Base-by-base conservation (phyloP, 1,140 invertebrate species). In the Meloidogyne floridensis region DNA sequence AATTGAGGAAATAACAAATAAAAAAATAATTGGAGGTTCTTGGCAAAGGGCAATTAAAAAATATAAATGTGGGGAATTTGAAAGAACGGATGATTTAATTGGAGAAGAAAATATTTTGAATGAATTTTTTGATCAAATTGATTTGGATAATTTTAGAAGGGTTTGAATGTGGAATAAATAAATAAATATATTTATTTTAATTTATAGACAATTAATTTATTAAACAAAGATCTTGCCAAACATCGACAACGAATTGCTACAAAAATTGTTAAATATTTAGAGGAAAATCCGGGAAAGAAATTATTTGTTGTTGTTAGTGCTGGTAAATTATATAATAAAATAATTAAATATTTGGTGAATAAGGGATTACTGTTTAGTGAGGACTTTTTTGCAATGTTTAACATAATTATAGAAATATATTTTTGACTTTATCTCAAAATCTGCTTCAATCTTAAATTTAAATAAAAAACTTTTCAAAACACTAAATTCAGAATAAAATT, bases 211-310 rank as follows among this genome's bases (percentile, higher is more conserved):
- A 54, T 2, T 56, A 56, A 18, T 69, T 65, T 56, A 32, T 77
- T 42, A 77, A 77, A 32, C 13, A 77, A n/a, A 32, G 51, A 56
- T 77, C 53, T 13, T 56, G 8, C 5, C 18, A 2, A 42, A 77
- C 75, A 77, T 77, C 47, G 47, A 59, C 13, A 77, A 56, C 13
- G 51, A 56, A 65, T 56, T 56, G 69, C 69, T 54, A 47, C 11
- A 6, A 77, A 56, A 77, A 77, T 77, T 8, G 51, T 77, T 54
- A 42, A 54, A 18, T 13, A 65, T 56, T 51, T 77, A 7, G 75
- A 77, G n/a, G 6, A 77, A 15, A 77, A 77, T 77, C 69, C 75
- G 56, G 18, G 53, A 18, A 77, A 77, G 53, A 56, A 69, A 56
- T 43, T 47, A 15, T 77, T 77, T 43, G 15, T 77, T 69, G 15